Conservation (phyloP, 2,888 invertebrate genomes). For the Rhyacophila evoluta region DNA sequence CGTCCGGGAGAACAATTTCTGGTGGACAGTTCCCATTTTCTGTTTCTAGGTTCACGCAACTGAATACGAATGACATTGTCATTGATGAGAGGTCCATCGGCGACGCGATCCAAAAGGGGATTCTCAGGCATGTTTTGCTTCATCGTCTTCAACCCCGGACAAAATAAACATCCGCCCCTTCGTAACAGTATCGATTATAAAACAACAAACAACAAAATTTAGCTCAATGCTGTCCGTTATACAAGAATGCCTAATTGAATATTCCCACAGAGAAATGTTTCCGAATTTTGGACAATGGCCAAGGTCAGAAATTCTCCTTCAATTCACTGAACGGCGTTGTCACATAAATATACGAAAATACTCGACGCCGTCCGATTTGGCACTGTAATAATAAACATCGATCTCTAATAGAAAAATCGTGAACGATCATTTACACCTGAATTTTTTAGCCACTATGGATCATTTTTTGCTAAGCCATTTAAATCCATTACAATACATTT, state of each 20-base stretch:
- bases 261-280: neutral
- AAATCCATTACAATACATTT: no score
- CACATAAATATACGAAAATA: constrained; percentile 30
- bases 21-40: constrained; percentile 75
- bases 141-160: constrained; percentile 27
- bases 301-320: constrained; percentile 52
- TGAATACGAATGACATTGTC: constrained; percentile 73
- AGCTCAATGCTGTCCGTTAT: neutral
- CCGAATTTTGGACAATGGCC: constrained; percentile 48
- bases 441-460: no score
- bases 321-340: constrained; percentile 31
- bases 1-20: constrained; percentile 73
- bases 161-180: neutral
- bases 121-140: constrained; percentile 50
- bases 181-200: neutral
- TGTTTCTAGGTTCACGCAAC: constrained; percentile 72
- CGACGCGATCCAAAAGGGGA: neutral
- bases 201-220: neutral
- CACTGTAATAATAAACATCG: constrained; percentile 15
- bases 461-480: no score
- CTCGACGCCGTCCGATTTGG: neutral
- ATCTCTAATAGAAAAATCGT: constrained; percentile 16
- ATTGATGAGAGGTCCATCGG: constrained; percentile 65
- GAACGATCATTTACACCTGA: neutral
- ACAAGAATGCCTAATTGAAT: neutral